These are phyloP conservation scores for Apomyelois bistriatella DNA, from an alignment of 2,888 invertebrate genomes.

Conservation along the genomic window DNA sequence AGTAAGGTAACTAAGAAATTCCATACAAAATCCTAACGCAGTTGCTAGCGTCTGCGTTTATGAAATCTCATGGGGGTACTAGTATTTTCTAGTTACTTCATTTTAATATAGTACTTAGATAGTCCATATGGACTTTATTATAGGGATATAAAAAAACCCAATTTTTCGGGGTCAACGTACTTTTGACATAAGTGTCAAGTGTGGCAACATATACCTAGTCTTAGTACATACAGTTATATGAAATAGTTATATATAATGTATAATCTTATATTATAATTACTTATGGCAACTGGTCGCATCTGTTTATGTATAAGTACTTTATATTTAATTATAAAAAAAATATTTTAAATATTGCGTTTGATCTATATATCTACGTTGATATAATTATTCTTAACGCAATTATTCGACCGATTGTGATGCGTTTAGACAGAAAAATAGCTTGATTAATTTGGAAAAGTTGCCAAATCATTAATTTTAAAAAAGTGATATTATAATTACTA, in stretches of 20 bases:
- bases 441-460: neutral
- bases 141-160: constrained; percentile 21
- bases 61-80: too few species aligned
- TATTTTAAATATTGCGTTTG: constrained; percentile 48
- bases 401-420: constrained; percentile 22
- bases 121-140: constrained; percentile 25
- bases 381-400: constrained; percentile 59
- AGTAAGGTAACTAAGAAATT: too few species aligned
- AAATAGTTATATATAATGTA: constrained; percentile 18
- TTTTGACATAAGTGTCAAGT: constrained; percentile 36
- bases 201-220: constrained; percentile 27
- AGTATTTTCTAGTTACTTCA: too few species aligned
- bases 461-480: neutral
- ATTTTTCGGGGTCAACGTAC: constrained; percentile 34
- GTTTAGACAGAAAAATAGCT: neutral
- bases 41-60: too few species aligned
- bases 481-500: constrained; percentile 8
- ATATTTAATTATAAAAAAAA: neutral
- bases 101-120: constrained; percentile 42
- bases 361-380: constrained; percentile 64
- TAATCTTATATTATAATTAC: neutral
- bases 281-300: constrained; percentile 2
- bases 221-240: constrained; percentile 29
- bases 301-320: neutral
- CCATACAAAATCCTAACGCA: too few species aligned